These are phyloP conservation scores for Cataglyphis cursor DNA, from an alignment of 2,888 invertebrate genomes.

Conservation along the genomic window DNA sequence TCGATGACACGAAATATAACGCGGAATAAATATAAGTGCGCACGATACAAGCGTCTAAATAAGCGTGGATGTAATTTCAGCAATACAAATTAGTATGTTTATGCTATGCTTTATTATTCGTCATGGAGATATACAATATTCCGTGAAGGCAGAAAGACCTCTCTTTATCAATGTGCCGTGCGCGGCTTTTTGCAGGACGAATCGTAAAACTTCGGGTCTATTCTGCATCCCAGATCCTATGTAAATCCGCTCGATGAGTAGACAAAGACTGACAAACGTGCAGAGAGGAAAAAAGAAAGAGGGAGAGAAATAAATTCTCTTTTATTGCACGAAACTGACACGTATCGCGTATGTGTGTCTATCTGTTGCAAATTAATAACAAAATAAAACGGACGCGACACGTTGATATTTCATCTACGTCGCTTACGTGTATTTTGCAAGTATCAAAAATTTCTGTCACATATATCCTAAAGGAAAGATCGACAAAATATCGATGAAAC, in stretches of 20 bases:
- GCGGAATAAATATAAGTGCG: neutral
- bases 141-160: neutral
- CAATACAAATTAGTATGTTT: slow-evolving; percentile 40
- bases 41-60: neutral
- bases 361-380: slow-evolving; percentile 42
- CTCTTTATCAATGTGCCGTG: neutral
- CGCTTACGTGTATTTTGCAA: slow-evolving; percentile 9
- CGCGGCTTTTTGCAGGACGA: slow-evolving; percentile 11
- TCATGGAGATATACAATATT: neutral
- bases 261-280: neutral
- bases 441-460: slow-evolving; percentile 4
- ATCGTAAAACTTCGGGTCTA: slow-evolving; percentile 41
- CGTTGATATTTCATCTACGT: slow-evolving; percentile 7
- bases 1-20: slow-evolving; percentile 13
- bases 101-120: neutral
- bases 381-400: slow-evolving; percentile 32
- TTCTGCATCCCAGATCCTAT: slow-evolving; percentile 37
- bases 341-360: neutral
- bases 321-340: slow-evolving; percentile 26
- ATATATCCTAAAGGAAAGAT: slow-evolving; percentile 55
- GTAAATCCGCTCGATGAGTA: slow-evolving; percentile 40
- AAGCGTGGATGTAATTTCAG: neutral
- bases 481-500: slow-evolving; percentile 45
- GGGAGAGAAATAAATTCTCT: slow-evolving; percentile 12
- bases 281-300: neutral